Evolutionary conservation across 2,797 vertebrate genomes (phyloP).

Genomic region (Myripristis murdjan): DNA sequence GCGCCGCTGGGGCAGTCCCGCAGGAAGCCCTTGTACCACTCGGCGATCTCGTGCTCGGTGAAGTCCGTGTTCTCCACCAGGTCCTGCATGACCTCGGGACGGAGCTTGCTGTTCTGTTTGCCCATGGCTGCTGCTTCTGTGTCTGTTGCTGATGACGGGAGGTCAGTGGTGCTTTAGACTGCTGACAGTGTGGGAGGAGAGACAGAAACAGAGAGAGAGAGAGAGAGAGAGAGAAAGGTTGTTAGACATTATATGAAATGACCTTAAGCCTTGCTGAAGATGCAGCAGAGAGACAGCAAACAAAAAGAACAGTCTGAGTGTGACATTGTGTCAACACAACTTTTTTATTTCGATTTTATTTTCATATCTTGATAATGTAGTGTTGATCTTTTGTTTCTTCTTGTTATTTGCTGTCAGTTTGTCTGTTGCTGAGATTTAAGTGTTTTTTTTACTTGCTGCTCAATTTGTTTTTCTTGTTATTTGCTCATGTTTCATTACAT

Average conservation of each 20-base stretch:
- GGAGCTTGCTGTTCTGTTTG: constrained; percentile 99
- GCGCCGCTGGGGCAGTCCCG: constrained; percentile 98
- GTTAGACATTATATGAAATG: constrained; percentile 33
- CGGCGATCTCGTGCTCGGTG: constrained; percentile 97
- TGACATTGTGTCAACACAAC: not conserved
- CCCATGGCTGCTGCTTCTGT: constrained; percentile 88
- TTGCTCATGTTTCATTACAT: not conserved
- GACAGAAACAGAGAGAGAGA: constrained; percentile 22
- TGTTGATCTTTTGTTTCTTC: constrained; percentile 5
- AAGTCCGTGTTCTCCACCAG: constrained; percentile 98
- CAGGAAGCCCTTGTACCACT: constrained; percentile 99
- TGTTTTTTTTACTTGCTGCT: not conserved
- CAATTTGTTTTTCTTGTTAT: constrained; percentile 21
- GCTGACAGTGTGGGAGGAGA: constrained; percentile 3
- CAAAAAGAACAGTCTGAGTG: not conserved
- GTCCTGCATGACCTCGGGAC: constrained; percentile 99
- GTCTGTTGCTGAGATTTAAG: not conserved
- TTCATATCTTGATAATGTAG: constrained; percentile 8
- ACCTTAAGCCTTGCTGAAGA: not conserved
- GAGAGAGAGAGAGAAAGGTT: constrained; percentile 9
- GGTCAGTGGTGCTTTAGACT: constrained; percentile 46
- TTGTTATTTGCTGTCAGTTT: constrained; percentile 5
- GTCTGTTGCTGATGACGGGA: constrained; percentile 60
- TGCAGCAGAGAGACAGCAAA: not conserved
- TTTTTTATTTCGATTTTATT: not conserved